Base-by-base conservation (phyloP, 1,140 invertebrate species). In the Drosophila rufa region DNA sequence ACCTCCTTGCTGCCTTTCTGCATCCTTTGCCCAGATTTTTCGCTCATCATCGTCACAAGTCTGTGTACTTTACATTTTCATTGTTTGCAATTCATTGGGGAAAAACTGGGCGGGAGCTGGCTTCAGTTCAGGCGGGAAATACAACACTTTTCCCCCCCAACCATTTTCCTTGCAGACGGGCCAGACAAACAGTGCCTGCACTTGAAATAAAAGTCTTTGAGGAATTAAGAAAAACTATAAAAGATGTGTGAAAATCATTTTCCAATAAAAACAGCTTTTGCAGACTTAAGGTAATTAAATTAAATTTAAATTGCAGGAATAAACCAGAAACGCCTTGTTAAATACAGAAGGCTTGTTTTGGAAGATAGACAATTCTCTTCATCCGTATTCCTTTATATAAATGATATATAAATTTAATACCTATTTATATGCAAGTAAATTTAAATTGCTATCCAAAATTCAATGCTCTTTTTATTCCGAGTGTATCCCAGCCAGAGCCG, bases 21-120 rank as follows among this genome's bases (percentile, higher is more conserved):
- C 64, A 78, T 78, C 65, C 57, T 51, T 51, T 66, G 67, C 59
- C 38, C 58, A 79, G 76, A 79, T 79, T 79, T 79, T 80, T 56
- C 47, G 46, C 76, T 65, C 77, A 66, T 79, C 76, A 58, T 74
- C 60, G 77, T 79, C 75, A 51, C 45, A 79, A 71, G 75, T 70
- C 67, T 79, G 76, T 79, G 75, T 58, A 61, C 51, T 62, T 78
- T 73, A 90, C 79, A 85, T 90, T 91, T 91, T 90, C 85, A 90
- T 89, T 89, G 85, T 80, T 80, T 74, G 78, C 78, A 80, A 80
- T 80, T 75, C 78, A 80, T 80, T 80, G 76, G 71, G 59, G 45
- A 53, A 45, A 45, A 36, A 42, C 14, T 15, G 30, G 17, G 22
- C 12, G 62, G 48, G 7, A 30, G 62, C n/a, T 15, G 33, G 40